A percentile compares a stretch with the other conserved stretches of the same genome.
Evolutionary conservation across 2,888 invertebrate genomes (phyloP).

Genomic region (Nemurella pictetii): DNA sequence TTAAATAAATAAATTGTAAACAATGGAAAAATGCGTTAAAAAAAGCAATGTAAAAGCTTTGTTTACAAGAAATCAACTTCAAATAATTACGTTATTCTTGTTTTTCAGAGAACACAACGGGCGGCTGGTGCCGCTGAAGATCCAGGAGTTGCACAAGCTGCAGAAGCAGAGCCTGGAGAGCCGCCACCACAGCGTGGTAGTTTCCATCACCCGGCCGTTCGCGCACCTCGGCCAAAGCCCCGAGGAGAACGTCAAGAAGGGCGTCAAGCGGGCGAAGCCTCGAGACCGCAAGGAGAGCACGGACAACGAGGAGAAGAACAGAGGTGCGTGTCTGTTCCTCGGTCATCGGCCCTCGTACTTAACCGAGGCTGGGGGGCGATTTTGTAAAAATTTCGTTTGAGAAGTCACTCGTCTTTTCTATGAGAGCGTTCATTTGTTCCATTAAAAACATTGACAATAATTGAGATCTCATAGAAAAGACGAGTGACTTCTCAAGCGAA

Average conservation of each 20-base stretch:
- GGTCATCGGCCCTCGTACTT: too few relatives aligned
- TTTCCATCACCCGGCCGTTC: constrained; percentile 56
- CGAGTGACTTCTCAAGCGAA: too few relatives aligned
- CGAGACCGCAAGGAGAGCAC: constrained; percentile 46
- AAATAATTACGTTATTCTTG: too few relatives aligned
- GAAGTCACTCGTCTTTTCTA: too few relatives aligned
- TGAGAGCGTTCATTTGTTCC: too few relatives aligned
- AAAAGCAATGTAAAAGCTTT: too few relatives aligned
- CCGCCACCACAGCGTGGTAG: constrained; percentile 45
- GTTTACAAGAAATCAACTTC: too few relatives aligned
- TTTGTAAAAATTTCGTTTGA: too few relatives aligned
- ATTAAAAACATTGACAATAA: too few relatives aligned
- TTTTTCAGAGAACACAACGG: constrained; percentile 86
- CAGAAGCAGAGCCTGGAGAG: constrained; percentile 60
- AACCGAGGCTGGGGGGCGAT: not conserved
- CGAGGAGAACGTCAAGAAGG: not conserved
- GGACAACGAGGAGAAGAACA: constrained; percentile 36
- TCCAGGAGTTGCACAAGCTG: constrained; percentile 77
- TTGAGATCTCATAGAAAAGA: too few relatives aligned
- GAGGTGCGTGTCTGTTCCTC: not conserved
- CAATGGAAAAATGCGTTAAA: too few relatives aligned
- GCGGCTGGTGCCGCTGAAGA: constrained; percentile 83
- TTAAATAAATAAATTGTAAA: too few relatives aligned
- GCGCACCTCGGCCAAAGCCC: constrained; percentile 55
- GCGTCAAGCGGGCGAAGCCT: constrained; percentile 45